Percentiles rank a stretch among this genome's conserved stretches.
Conservation (phyloP, 2,888 invertebrate species). For the Nomada fucata region DNA sequence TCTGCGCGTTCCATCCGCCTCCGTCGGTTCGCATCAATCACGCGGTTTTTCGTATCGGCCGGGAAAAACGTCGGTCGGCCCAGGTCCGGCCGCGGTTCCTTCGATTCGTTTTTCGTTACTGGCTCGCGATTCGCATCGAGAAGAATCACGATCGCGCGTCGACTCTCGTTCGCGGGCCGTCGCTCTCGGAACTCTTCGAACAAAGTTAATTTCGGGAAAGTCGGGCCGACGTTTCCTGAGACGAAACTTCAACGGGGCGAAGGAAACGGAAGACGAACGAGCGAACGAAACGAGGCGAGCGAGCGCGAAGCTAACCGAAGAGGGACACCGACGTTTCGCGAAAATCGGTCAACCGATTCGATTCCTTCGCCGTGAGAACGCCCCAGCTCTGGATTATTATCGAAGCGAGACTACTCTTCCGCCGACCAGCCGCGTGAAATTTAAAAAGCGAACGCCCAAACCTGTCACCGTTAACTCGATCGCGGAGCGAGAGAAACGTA, state of each 20-base stretch:
- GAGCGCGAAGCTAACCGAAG: slow-evolving; percentile 10
- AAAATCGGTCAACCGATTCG: slow-evolving; percentile 65
- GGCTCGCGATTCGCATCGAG: too few relatives aligned
- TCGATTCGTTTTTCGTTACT: neutral
- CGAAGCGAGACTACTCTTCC: neutral
- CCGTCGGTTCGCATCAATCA: too few relatives aligned
- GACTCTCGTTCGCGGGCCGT: slow-evolving; percentile 18
- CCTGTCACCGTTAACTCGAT: neutral
- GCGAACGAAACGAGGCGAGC: slow-evolving; percentile 46
- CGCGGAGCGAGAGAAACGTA: neutral
- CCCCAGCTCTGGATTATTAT: neutral
- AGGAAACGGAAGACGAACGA: slow-evolving; percentile 55
- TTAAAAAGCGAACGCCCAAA: neutral
- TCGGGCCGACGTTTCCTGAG: slow-evolving; percentile 63
- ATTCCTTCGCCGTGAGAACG: neutral
- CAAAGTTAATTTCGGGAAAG: slow-evolving; percentile 73
- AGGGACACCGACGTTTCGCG: slow-evolving; percentile 11
- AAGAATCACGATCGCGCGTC: neutral
- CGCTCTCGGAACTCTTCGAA: slow-evolving; percentile 55
- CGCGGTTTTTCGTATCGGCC: too few relatives aligned
- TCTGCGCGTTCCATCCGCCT: too few relatives aligned
- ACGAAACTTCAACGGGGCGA: slow-evolving; percentile 63
- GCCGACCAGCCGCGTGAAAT: neutral
- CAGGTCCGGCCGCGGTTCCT: too few relatives aligned
- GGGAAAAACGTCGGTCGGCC: too few relatives aligned